phyloP scores from a whole-genome alignment of 2,888 invertebrate species.

The Acanthosepion lycidas region DNA sequence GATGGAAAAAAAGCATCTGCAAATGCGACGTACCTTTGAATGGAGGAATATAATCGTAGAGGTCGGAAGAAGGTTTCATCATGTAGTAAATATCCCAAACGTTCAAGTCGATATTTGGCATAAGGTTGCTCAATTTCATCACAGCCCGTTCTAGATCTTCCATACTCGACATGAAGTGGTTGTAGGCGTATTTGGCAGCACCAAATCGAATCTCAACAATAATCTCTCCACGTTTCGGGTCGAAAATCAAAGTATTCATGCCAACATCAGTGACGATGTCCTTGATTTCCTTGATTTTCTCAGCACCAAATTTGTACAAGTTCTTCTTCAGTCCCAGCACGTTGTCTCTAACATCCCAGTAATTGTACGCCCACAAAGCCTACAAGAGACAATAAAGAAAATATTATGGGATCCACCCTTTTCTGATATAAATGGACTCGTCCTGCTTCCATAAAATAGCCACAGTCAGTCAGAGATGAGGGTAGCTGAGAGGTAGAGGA shows the following conservation, averaged over 20 bases:
- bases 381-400: conserved; percentile 51
- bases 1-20: neutral
- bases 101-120: conserved; percentile 69
- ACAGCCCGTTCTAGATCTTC: neutral
- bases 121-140: neutral
- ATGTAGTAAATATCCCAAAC: conserved; percentile 87
- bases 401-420: too few relatives aligned
- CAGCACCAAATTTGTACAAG: conserved; percentile 50
- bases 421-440: too few relatives aligned
- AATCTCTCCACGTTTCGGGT: conserved; percentile 68
- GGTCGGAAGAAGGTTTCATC: conserved; percentile 83
- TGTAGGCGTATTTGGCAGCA: neutral
- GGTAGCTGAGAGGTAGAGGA: too few relatives aligned
- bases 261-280: conserved; percentile 63
- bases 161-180: neutral
- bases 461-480: too few relatives aligned
- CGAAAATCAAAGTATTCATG: conserved; percentile 67
- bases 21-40: conserved; percentile 75
- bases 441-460: too few relatives aligned
- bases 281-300: conserved; percentile 57
- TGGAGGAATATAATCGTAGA: conserved; percentile 88
- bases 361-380: conserved; percentile 62
- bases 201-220: conserved; percentile 62
- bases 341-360: conserved; percentile 60
- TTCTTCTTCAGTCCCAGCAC: conserved; percentile 53